Conservation (phyloP, 2,113 vertebrate genomes). For the Vulpes vulpes region DNA sequence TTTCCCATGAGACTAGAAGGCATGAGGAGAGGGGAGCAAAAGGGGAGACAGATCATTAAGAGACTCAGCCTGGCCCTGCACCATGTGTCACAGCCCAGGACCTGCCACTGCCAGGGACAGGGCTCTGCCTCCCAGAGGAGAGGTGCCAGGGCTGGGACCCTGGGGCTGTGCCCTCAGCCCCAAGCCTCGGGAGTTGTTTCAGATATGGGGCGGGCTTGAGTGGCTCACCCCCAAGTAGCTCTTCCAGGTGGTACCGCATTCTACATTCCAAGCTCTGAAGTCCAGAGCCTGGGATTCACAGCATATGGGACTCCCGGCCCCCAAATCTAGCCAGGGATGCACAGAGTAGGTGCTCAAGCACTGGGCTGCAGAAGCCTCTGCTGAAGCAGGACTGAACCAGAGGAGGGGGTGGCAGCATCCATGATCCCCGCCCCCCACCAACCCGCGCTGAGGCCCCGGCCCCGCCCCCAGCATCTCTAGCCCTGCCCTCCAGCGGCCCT, state of each 20-base stretch:
- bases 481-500: neutral
- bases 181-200: too few species aligned
- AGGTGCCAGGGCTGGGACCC: neutral
- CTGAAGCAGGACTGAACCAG: neutral
- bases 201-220: neutral
- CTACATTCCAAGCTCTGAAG: accelerated
- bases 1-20: slow-evolving; percentile 97
- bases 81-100: neutral
- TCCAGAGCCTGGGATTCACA: accelerated
- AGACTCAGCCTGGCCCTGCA: neutral
- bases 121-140: too few species aligned
- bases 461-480: neutral
- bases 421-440: neutral
- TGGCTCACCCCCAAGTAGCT: neutral
- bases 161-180: too few species aligned
- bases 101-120: accelerated
- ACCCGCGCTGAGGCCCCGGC: accelerated
- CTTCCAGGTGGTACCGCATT: accelerated
- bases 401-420: too few species aligned
- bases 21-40: slow-evolving; percentile 89
- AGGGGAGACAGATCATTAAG: slow-evolving; percentile 63
- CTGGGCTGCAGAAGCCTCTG: neutral
- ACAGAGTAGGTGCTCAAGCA: neutral
- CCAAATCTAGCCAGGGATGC: neutral
- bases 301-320: neutral